Evolutionary conservation across 2,797 vertebrate genomes (phyloP).

Genomic region (Phataginus tricuspis): DNA sequence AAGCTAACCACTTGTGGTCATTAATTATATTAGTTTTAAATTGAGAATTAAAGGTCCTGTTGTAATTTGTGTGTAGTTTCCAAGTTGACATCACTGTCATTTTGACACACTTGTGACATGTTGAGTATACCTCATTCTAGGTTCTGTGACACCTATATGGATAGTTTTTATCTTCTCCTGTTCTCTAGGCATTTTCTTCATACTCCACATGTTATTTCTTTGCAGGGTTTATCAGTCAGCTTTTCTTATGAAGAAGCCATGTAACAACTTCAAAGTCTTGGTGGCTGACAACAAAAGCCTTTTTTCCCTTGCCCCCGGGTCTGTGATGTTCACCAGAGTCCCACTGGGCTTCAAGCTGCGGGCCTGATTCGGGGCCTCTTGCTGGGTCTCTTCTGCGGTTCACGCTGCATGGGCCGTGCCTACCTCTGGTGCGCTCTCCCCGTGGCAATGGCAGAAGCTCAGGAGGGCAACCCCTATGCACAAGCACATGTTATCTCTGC

Average conservation of each 20-base stretch:
- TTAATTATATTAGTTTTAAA: conserved; percentile 12
- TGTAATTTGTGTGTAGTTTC: not conserved
- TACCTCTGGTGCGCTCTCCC: not conserved
- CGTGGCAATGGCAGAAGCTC: not conserved
- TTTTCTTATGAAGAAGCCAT: not conserved
- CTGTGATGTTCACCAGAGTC: not conserved
- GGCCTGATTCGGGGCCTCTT: not conserved
- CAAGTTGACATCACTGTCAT: not conserved
- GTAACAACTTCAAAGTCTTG: not conserved
- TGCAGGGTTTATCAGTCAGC: not conserved
- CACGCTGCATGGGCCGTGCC: not conserved
- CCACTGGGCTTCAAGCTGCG: not conserved
- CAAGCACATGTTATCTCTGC: not conserved
- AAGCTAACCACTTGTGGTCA: not conserved
- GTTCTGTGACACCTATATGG: not conserved
- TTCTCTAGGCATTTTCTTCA: not conserved
- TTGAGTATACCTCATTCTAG: not conserved
- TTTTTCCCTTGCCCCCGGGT: not conserved
- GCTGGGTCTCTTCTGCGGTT: not conserved
- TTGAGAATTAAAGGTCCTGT: not conserved
- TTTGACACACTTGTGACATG: not conserved
- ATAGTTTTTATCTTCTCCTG: not conserved
- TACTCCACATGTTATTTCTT: not conserved
- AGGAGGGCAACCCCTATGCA: not conserved
- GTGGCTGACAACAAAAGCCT: not conserved